Base-by-base conservation (phyloP, 2,888 invertebrate species). In the Ectemnius continuus region DNA sequence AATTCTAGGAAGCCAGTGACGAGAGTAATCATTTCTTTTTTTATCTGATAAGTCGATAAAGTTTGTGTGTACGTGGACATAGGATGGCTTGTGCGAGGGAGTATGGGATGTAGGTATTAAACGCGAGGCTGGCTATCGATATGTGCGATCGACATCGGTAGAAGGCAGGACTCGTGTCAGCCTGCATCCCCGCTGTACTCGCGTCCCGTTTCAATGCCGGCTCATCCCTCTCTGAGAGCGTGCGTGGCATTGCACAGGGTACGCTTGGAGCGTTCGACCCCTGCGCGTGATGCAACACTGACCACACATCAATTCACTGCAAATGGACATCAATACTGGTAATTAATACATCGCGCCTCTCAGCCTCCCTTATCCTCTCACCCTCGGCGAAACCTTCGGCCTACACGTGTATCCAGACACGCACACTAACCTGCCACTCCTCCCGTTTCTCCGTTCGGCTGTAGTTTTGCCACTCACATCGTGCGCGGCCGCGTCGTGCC, bases 311-410 rank as follows among this genome's bases (percentile, higher is more conserved):
- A 91, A 91, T 91, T 91, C 91, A 89, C 90, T 91, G 89, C 88
- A 91, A 91, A 91, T 90, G 91, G 90, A 91, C 91, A 91, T 91
- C 91, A 91, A 91, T 91, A 91, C 90, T 85, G 90, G 90, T 91
- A 91, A 91, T 91, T 91, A 91, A 91, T 91, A 91, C 91, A 90
- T 91, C 91, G 91, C 91, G 89, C 90, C 89, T 90, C 88, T 85
- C 84, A 66, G 83, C 74, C 80, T 71, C 67, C 61, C 62, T 67
- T 73, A 52, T 72, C 73, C 66, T 52, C 77, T 18, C 61, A 57
- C 66, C 67, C 72, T 61, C 75, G 70, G 48, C 61, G 36, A 36
- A 36, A 36, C 66, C 59, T 57, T 56, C 56, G 59, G 56, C 77
- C 66, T 68, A 58, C 61, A 48, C 61, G 36, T 28, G 61, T 62